These are phyloP conservation scores for Ceryle rudis DNA, from an alignment of 2,797 vertebrate species.

Conservation along the genomic window DNA sequence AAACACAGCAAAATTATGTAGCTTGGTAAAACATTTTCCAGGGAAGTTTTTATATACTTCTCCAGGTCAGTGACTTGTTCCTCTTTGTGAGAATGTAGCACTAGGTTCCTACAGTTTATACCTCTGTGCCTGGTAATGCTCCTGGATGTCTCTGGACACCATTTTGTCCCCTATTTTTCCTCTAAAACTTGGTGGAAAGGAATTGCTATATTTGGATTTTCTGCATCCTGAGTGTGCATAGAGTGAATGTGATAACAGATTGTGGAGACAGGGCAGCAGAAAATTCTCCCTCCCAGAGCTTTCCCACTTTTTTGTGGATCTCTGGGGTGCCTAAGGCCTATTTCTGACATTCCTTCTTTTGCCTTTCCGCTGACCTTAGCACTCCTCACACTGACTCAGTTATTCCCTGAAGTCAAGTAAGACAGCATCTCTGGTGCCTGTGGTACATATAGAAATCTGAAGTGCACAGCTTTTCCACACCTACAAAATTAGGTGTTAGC, in stretches of 20 bases:
- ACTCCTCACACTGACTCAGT: not conserved
- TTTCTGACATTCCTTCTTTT: not conserved
- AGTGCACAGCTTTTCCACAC: not conserved
- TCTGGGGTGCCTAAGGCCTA: not conserved
- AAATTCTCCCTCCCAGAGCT: not conserved
- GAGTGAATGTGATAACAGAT: not conserved
- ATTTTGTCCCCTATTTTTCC: rapidly evolving
- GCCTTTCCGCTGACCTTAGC: not conserved
- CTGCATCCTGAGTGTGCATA: not conserved
- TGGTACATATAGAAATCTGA: not conserved
- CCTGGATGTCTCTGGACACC: not conserved
- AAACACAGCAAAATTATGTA: not conserved
- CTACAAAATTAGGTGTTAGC: not conserved
- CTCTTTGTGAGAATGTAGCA: not conserved
- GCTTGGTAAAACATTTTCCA: not conserved
- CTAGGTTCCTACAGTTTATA: not conserved
- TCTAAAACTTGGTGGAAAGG: not conserved
- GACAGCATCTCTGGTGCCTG: not conserved
- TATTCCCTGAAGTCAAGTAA: not conserved
- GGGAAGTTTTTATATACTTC: not conserved
- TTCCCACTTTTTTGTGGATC: not conserved
- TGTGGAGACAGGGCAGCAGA: not conserved
- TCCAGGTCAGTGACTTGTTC: not conserved
- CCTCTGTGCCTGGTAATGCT: not conserved
- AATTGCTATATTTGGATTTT: not conserved